Conservation (phyloP, 37 sponge, comb jelly and placozoan genomes). For the Lycopodina hypogea region DNA sequence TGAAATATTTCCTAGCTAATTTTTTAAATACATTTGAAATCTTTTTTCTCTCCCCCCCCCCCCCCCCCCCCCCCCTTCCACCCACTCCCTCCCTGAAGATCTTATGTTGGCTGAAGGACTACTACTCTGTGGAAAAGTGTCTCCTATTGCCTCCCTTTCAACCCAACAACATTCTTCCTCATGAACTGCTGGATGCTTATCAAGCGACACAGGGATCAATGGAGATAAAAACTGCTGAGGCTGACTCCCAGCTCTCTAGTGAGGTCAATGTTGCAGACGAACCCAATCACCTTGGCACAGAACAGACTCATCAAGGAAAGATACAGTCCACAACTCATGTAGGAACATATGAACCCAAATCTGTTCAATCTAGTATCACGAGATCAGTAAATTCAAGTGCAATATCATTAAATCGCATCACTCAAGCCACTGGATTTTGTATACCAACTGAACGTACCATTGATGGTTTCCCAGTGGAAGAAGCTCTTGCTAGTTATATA, state of each 20-base stretch:
- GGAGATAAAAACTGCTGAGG: not conserved
- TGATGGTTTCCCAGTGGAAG: conserved; percentile 69
- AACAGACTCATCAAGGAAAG: not conserved
- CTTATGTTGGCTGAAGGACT: conserved; percentile 66
- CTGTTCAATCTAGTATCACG: conserved; percentile 16
- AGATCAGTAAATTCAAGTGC: conserved; percentile 15
- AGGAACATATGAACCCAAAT: not conserved
- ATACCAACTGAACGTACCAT: conserved; percentile 23
- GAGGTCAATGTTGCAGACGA: conserved; percentile 2
- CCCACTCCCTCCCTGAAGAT: conserved; percentile 27
- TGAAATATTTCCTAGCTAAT: no score
- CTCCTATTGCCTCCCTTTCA: conserved; percentile 82
- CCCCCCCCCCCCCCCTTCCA: not conserved
- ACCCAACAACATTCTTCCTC: conserved; percentile 72
- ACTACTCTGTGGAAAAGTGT: conserved; percentile 59
- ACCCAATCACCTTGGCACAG: not conserved
- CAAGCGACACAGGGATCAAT: conserved; percentile 5
- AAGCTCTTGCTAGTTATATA: conserved; percentile 89
- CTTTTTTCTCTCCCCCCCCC: not conserved
- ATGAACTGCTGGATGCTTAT: conserved; percentile 76
- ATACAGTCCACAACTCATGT: not conserved
- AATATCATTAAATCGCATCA: conserved; percentile 20
- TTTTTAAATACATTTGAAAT: no score
- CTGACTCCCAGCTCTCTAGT: not conserved
- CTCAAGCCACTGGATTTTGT: conserved; percentile 12